phyloP scores from a whole-genome alignment of 1,140 invertebrate genomes.

The Rhagoletis zephyria region DNA sequence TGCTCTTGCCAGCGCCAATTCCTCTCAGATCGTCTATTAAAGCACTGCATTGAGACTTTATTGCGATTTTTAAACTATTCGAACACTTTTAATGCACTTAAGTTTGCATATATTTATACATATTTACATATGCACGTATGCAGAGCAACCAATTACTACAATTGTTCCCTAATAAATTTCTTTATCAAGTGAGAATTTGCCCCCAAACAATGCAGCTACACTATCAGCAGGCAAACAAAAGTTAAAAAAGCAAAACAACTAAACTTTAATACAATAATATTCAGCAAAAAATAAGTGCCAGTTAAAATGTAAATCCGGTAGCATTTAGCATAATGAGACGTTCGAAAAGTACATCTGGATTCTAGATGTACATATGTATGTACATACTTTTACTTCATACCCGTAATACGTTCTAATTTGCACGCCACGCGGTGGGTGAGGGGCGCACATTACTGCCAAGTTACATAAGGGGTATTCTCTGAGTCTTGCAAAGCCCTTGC shows the following conservation, averaged over 20 bases:
- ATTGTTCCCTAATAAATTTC: constrained; percentile 24
- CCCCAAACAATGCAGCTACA: not conserved
- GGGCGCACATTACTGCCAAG: not conserved
- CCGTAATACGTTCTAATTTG: not conserved
- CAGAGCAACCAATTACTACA: constrained; percentile 5
- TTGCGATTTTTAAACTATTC: no score
- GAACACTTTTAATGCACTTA: no score
- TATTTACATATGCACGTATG: not conserved
- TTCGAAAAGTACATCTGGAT: not conserved
- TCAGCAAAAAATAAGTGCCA: constrained; percentile 11
- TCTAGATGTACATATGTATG: not conserved
- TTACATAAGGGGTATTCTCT: no score
- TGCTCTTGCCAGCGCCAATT: no score
- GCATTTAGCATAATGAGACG: constrained; percentile 45
- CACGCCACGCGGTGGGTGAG: not conserved
- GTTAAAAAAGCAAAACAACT: constrained; percentile 31
- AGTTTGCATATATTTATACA: not conserved
- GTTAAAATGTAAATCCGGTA: constrained; percentile 40
- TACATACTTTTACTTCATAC: not conserved
- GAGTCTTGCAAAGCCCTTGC: no score
- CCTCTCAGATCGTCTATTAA: no score
- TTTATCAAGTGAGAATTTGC: constrained; percentile 39
- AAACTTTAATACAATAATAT: constrained; percentile 36
- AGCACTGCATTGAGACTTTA: no score
- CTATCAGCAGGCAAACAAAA: not conserved